Base-by-base conservation (phyloP, 1,140 invertebrate genomes). In the Chironomus striatipennis region DNA sequence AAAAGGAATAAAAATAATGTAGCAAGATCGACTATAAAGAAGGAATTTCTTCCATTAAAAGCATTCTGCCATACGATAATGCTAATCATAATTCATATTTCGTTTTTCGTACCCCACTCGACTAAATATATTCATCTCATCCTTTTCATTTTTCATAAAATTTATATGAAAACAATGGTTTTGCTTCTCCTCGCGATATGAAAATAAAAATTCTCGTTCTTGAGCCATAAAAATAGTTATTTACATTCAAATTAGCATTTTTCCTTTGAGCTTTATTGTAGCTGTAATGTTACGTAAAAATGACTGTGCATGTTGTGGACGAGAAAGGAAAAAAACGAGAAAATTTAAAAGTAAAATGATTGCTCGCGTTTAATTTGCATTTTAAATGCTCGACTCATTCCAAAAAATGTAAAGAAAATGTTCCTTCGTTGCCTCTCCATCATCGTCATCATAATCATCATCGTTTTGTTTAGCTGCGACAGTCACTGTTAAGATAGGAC, bases 221-320 rank as follows among this genome's bases (percentile, higher is more conserved):
- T 34, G 24, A 2, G 24, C 24, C 24, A 34, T 10, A 47, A 47
- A 47, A 47, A 47, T 47, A 67, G n/a, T 67, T 67, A 67, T 67
- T 67, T 67, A 67, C 64, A 67, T 67, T 67, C n/a, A 67, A 67
- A 67, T 67, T 67, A 67, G 64, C 64, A 67, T 67, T 67, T 67
- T 67, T 20, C n/a, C 24, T 34, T 34, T 34, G 24, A 34, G 24
- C 24, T 34, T 34, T 34, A 34, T 34, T 34, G 24, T 34, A 34
- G 24, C 24, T 34, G 24, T 34, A 34, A 34, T 34, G 24, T 34
- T 34, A 34, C 24, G 24, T 34, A 34, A 34, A 34, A 34, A 34
- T 34, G 24, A 20, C 64, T 67, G 64, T 20, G 43, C 43, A 47
- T 47, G 15, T 47, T 15, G 15, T 47, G 43, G 43, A 47, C 15